Conservation (phyloP, 2,113 vertebrate species). For the Stomatorhinus ivindoensis region DNA sequence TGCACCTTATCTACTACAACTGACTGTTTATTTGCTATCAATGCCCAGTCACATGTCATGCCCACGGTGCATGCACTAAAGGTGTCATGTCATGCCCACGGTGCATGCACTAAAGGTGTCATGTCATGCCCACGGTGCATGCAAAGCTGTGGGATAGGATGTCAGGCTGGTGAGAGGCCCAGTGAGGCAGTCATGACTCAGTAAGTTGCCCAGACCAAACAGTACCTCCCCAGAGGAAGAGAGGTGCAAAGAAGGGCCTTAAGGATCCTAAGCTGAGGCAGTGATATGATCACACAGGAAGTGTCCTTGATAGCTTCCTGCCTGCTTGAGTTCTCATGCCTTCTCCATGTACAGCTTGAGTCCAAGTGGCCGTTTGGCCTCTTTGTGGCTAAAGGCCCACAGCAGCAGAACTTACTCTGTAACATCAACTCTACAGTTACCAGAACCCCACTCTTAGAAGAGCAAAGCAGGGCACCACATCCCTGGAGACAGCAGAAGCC, state of each 20-base stretch:
- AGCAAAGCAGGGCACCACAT: neutral
- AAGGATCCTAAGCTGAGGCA: slow-evolving; percentile 16
- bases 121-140: neutral
- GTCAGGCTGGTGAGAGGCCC: neutral
- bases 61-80: too few species aligned
- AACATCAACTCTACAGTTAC: neutral
- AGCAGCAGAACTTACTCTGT: neutral
- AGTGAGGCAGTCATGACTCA: neutral
- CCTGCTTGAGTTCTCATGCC: neutral
- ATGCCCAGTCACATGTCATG: neutral
- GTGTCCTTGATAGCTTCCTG: neutral
- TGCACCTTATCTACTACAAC: neutral
- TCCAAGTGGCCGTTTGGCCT: neutral
- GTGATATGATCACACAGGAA: slow-evolving; percentile 27
- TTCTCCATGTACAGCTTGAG: neutral
- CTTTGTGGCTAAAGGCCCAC: neutral
- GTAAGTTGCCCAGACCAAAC: slow-evolving; percentile 6
- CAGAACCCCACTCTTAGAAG: neutral
- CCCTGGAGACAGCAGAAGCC: neutral
- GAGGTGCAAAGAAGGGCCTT: slow-evolving; percentile 37
- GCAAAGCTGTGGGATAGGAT: neutral
- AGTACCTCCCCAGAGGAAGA: slow-evolving; percentile 28
- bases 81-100: too few species aligned
- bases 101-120: too few species aligned
- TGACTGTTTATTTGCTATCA: neutral